Base-by-base conservation (phyloP, 2,113 vertebrate genomes). In the Chunga burmeisteri region DNA sequence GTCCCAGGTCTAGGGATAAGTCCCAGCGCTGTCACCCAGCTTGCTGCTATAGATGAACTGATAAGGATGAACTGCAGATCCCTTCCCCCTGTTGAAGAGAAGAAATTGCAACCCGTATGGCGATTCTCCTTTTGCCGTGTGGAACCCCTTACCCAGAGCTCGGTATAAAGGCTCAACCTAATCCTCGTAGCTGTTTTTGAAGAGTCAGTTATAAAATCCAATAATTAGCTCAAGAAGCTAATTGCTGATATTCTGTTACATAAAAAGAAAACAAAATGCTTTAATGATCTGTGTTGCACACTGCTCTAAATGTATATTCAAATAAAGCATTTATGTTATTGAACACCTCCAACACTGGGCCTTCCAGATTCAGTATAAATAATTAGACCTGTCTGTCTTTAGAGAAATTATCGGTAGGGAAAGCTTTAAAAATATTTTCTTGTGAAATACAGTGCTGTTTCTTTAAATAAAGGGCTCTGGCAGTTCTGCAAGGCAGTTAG, bases 351-450 rank as follows among this genome's bases (percentile, higher is more conserved):
- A 80, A 90, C 73, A 52, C 93, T 38, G 70, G 86, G 73, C 68
- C 84, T 87, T 97, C 83, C 88, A 94, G 86, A 92, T 96, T 95
- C 92, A 81, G 81, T 88, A 97, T 95, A 97, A 98, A 97, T 97
- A 96, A 97, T 98, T 97, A 96, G 94, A 93, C 85, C 84, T 93
- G 90, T 86, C 87, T 96, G 73, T 95, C 59, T 94, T 94, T 80
- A 97, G 93, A 97, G 17, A 34, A 98, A 97, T 96, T 95, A 97
- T 95, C 13, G 42, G 91, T 90, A 94, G 67, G 50, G 65, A 93
- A 96, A 96, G 77, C 38, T 95, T 97, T 95, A 91, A 96, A 97
- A 98, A 96, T 97, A 96, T 96, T 97, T 97, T 94, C 96, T 92
- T 82, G 78, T 90, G 92, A 97, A 97, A 97, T 93, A 96, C 92